Conservation (phyloP, 2,888 invertebrate genomes). For the Scotopteryx bipunctaria region DNA sequence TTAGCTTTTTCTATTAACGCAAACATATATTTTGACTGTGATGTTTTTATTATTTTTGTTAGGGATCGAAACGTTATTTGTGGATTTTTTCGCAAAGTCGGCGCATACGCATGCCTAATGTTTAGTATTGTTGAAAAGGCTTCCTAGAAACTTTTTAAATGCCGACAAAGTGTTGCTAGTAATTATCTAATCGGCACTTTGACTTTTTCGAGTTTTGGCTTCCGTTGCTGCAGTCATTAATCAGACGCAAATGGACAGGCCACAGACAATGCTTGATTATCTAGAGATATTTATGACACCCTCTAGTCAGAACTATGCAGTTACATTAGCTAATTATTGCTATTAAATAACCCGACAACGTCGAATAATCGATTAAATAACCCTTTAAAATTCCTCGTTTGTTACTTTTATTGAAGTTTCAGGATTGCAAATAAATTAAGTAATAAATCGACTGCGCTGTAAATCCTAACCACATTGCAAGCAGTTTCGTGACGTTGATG, state of each 20-base stretch:
- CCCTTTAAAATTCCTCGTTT: constrained; percentile 22
- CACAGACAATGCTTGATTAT: constrained; percentile 37
- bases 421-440: constrained; percentile 18
- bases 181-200: constrained; percentile 76
- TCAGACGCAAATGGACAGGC: constrained; percentile 59
- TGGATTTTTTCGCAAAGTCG: constrained; percentile 68
- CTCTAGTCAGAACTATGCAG: constrained; percentile 20
- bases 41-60: constrained; percentile 83
- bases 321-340: constrained; percentile 26
- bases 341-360: too few species aligned
- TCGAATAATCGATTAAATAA: constrained; percentile 21
- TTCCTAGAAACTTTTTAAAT: constrained; percentile 58
- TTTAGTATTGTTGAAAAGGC: constrained; percentile 41
- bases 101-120: constrained; percentile 63
- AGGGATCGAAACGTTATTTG: constrained; percentile 63
- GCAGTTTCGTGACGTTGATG: too few species aligned
- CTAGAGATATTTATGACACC: constrained; percentile 30
- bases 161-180: constrained; percentile 70
- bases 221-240: constrained; percentile 74
- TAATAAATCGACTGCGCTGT: constrained; percentile 15
- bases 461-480: constrained; percentile 11
- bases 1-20: constrained; percentile 69
- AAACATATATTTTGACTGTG: constrained; percentile 83
- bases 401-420: constrained; percentile 20
- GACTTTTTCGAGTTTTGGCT: constrained; percentile 75